Evolutionary conservation across 2,888 invertebrate species (phyloP), one percentile per base, ranked within the genome.

Genomic region (Boloria euphrosyne): DNA sequence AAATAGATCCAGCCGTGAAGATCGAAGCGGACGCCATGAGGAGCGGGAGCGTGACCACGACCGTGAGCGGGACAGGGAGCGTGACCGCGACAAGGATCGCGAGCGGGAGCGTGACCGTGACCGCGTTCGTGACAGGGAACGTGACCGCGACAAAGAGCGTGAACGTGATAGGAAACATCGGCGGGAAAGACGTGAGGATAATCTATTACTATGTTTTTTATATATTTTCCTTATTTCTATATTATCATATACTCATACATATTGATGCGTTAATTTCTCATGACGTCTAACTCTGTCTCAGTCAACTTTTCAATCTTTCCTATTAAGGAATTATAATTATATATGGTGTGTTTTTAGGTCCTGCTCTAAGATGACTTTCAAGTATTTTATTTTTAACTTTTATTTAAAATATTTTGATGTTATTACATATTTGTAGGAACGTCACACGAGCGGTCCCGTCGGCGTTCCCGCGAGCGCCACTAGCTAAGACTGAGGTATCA

Each of bases 401-500:
- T 22, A 22, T 22, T 16, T 16, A 17, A 49, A 49, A 49, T 16
- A 16, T 7, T 16, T 38, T 47, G 49, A 31, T 43, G 16, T 14
- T n/a, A 38, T 57, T 16, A 60, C 14, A 65, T 52, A 46, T 57
- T 72, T 72, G 0, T 68, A 91, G 91, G 85, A 69, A 87, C 90
- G 5, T 80, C 91, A 4, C 85, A 84, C 80, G 92, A 92, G 70
- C 86, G 90, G 60, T 79, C 86, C 10, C 88, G 91, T 62, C 86
- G 91, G 65, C 90, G 92, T 65, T 90, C 90, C 52, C 90, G 92
- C 77, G 90, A 90, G 71, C 92, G 92, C 76, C 90, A 89, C 82
- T 90, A 89, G 86, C 80, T 75, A 75, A 78, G 84, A 83, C 90
- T 87, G 93, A 93, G 93, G 93, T 93, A 93, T 93, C 93, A 89